Evolutionary conservation across 2,797 vertebrate species (phyloP).

Genomic region (Schizothorax lantsangensis): DNA sequence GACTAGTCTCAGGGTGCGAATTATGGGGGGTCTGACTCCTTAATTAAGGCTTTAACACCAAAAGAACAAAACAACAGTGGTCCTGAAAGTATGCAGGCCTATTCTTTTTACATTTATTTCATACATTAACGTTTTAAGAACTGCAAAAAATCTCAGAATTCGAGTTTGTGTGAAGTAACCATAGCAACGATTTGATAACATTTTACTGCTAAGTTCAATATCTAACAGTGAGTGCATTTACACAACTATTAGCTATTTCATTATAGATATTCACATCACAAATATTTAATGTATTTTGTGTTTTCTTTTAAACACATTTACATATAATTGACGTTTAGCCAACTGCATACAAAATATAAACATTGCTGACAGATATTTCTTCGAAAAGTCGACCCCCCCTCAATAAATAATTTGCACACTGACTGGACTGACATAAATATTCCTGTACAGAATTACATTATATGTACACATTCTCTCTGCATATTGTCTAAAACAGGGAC

Average conservation of each 20-base stretch:
- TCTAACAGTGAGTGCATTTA: conserved; percentile 7
- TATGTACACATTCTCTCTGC: conserved; percentile 36
- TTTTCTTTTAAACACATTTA: not conserved
- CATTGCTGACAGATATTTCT: not conserved
- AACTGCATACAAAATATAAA: not conserved
- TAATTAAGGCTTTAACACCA: not conserved
- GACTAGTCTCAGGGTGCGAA: conserved; percentile 16
- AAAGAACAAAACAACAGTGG: not conserved
- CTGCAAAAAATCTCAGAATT: not conserved
- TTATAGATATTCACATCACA: not conserved
- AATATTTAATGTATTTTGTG: not conserved
- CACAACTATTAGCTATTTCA: not conserved
- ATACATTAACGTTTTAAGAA: not conserved
- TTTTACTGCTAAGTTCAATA: not conserved
- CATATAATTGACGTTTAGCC: not conserved
- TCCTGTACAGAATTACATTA: conserved; percentile 14
- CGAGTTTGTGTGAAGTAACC: not conserved
- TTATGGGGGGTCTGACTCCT: not conserved
- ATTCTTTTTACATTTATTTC: not conserved
- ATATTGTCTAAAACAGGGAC: conserved; percentile 29
- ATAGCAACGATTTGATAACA: not conserved
- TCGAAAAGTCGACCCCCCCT: not conserved
- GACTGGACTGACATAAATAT: conserved; percentile 41
- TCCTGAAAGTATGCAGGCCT: not conserved
- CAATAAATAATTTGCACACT: conserved; percentile 19